phyloP scores from a whole-genome alignment of 1,140 invertebrate genomes.

The Achatina immaculata region DNA sequence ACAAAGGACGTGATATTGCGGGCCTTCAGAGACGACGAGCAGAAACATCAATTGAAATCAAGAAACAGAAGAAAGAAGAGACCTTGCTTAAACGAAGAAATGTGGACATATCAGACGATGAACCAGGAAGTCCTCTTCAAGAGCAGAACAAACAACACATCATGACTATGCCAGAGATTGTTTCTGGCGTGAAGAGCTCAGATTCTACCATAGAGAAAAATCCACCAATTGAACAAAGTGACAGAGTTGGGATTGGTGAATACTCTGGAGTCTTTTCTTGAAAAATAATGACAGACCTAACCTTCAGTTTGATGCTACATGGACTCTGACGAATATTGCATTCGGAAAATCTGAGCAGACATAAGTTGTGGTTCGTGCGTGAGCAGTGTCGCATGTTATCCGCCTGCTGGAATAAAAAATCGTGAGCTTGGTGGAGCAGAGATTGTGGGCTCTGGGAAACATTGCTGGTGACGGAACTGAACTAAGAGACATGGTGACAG shows the following conservation, averaged over 20 bases:
- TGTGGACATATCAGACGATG: conserved; percentile 74
- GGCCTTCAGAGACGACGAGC: conserved; percentile 89
- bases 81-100: conserved; percentile 94
- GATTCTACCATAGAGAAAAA: conserved; percentile 90
- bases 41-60: conserved; percentile 93
- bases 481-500: conserved; percentile 68
- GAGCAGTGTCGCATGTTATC: conserved; percentile 69
- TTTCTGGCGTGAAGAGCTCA: conserved; percentile 55
- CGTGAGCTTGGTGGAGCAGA: conserved; percentile 71
- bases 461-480: conserved; percentile 72
- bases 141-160: conserved; percentile 50
- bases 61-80: conserved; percentile 97
- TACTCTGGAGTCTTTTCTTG: conserved; percentile 90
- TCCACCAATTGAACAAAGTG: conserved; percentile 95
- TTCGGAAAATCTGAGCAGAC: conserved; percentile 73
- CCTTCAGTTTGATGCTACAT: conserved; percentile 73
- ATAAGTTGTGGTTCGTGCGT: conserved; percentile 68
- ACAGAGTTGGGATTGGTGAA: conserved; percentile 94
- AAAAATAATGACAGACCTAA: conserved; percentile 61
- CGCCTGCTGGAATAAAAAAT: conserved; percentile 58
- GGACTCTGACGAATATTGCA: conserved; percentile 74
- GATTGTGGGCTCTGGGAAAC: conserved; percentile 73
- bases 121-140: conserved; percentile 62
- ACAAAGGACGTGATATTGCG: conserved; percentile 68
- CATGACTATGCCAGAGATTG: conserved; percentile 62